Conservation (phyloP, 2,797 vertebrate genomes). For the Ambastaia sidthimunki region DNA sequence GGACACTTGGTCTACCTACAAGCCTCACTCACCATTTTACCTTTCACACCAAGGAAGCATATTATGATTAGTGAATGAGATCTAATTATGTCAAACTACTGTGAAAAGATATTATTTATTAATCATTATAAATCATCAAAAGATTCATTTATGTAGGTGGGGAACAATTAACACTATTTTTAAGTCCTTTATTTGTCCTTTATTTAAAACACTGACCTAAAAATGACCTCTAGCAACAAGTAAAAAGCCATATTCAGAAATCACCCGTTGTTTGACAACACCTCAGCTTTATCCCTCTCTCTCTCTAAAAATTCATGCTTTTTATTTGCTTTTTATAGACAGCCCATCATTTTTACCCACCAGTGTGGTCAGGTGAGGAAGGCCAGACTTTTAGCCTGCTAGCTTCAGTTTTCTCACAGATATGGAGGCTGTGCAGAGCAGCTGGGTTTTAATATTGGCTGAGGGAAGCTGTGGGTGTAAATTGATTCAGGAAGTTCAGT, state of each 20-base stretch:
- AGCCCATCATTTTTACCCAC: background rate
- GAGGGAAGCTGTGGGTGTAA: constrained; percentile 58
- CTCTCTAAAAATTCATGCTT: background rate
- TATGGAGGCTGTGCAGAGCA: constrained; percentile 51
- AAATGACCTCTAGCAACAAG: background rate
- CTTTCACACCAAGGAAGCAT: constrained; percentile 38
- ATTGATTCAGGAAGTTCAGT: constrained; percentile 65
- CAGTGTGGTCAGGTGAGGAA: background rate
- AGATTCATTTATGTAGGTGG: no score
- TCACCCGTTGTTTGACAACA: background rate
- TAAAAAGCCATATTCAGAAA: background rate
- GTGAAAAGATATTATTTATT: no score
- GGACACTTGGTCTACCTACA: constrained; percentile 69
- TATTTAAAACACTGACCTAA: background rate
- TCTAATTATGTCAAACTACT: no score
- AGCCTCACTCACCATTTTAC: constrained; percentile 51
- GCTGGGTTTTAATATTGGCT: constrained; percentile 56
- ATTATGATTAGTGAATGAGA: background rate
- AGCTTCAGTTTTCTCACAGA: constrained; percentile 12
- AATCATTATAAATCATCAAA: no score
- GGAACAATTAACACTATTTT: no score
- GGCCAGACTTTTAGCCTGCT: background rate
- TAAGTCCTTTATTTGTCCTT: background rate
- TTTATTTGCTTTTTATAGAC: constrained; percentile 6
- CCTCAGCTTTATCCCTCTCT: background rate